Evolutionary conservation across 2,113 vertebrate species (phyloP), one percentile per base, ranked within the genome.

Genomic region (Cyprinodon tularosa): DNA sequence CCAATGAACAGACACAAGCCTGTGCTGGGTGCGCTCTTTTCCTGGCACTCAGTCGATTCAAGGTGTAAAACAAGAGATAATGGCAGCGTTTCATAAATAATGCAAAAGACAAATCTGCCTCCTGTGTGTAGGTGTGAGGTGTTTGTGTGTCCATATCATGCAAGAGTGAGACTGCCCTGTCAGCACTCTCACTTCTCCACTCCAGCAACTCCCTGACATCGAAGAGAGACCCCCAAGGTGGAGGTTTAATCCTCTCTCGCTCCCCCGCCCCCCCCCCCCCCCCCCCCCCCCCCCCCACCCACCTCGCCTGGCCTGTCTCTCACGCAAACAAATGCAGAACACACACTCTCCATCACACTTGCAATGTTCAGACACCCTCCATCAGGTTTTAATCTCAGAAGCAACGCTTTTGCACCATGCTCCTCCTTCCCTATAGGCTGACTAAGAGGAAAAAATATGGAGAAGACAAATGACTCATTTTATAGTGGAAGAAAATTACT

Each of bases 331-430:
- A 29, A 29, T 29, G 62, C 37, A n/a, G 73, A 45, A 20, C 36
- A 40, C 69, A 79, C 72, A 62, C 57, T 63, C 29, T 1, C 48
- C 63, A 71, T 62, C 62, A 63, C 79, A 68, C 67, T 50, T 8
- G 3, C 74, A 29, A 67, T 40, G 65, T 68, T 71, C 80, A 81
- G 90, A 85, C 84, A 82, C 86, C 88, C 87, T 88, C 87, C 83
- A 84, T 87, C 90, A 86, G 83, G 82, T 88, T 91, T 90, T 92
- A 90, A 90, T 91, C 90, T 90, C 81, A 77, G 76, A 83, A 67
- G 79, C 74, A 47, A 64, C 13, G 59, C 78, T 83, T 74, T 63
- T 63, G 64, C 80, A 68, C 59, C 17, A 47, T 60, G 74, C 80
- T 77, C 84, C 84, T 80, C 83, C 84, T 83, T 80, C 73, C 68